phyloP scores from a whole-genome alignment of 1,140 invertebrate genomes.

The Rhopalosiphum maidis region DNA sequence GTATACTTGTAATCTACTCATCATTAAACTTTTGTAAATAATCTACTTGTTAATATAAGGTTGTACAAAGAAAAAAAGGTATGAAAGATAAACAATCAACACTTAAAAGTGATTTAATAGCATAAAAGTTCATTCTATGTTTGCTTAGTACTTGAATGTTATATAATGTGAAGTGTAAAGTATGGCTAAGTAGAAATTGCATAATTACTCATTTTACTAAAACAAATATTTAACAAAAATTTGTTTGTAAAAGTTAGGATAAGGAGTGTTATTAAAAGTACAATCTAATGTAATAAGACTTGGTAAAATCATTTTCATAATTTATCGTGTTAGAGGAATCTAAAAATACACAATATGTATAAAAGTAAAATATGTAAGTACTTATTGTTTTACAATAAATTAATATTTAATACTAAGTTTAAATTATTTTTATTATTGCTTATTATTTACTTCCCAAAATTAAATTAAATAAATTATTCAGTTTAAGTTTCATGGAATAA shows the following conservation, averaged over 20 bases:
- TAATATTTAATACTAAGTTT: too few relatives aligned
- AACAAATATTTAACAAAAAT: slow-evolving; percentile 56
- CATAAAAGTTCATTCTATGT: slow-evolving; percentile 93
- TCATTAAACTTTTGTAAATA: too few relatives aligned
- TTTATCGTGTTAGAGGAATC: slow-evolving; percentile 77
- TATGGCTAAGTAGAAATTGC: slow-evolving; percentile 84
- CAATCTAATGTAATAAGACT: slow-evolving; percentile 91
- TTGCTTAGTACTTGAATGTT: slow-evolving; percentile 81
- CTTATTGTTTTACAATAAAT: not conserved
- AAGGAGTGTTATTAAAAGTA: slow-evolving; percentile 91
- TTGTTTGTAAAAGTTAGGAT: slow-evolving; percentile 66
- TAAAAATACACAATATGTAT: too few relatives aligned
- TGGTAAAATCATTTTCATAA: slow-evolving; percentile 97
- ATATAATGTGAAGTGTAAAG: slow-evolving; percentile 92
- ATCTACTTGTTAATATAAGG: not conserved
- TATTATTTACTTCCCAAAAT: too few relatives aligned
- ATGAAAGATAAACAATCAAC: slow-evolving; percentile 98
- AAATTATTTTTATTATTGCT: too few relatives aligned
- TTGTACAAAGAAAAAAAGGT: slow-evolving; percentile 79
- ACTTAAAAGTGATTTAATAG: slow-evolving; percentile 98
- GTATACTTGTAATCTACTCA: too few relatives aligned
- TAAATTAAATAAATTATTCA: too few relatives aligned
- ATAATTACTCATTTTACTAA: slow-evolving; percentile 45
- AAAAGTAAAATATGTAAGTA: not conserved
- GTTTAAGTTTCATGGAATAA: too few relatives aligned